These are phyloP conservation scores for Therioaphis trifolii DNA, from an alignment of 2,888 invertebrate species.

Conservation along the genomic window DNA sequence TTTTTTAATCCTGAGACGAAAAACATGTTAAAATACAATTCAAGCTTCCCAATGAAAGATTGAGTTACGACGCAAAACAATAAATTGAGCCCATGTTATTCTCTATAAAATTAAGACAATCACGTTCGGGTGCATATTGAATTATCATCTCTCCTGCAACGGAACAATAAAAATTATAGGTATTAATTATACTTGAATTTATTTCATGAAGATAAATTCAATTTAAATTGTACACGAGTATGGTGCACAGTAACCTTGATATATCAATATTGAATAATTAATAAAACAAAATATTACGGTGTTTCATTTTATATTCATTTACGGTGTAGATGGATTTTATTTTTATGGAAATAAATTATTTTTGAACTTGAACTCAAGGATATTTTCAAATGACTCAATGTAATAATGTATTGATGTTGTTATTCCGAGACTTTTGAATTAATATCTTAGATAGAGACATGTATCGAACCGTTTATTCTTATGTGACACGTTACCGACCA, in stretches of 20 bases:
- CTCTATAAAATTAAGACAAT: background rate
- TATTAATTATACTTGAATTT: background rate
- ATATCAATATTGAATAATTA: conserved; percentile 9
- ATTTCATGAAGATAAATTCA: background rate
- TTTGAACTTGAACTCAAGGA: conserved; percentile 17
- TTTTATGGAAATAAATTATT: conserved; percentile 17
- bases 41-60: background rate
- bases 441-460: conserved; percentile 16
- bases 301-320: conserved; percentile 28
- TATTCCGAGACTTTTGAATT: background rate
- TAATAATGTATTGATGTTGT: background rate
- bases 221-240: background rate
- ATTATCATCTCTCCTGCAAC: background rate
- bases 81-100: background rate
- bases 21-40: too few species aligned
- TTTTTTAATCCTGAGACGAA: too few species aligned
- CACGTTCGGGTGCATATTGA: background rate
- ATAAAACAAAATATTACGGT: conserved; percentile 9
- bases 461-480: conserved; percentile 4
- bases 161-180: background rate
- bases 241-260: conserved; percentile 29
- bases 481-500: conserved; percentile 40
- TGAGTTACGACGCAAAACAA: background rate
- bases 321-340: background rate
- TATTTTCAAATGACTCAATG: conserved; percentile 1